Conservation (phyloP, 2,797 vertebrate species). For the Synanceia verrucosa region DNA sequence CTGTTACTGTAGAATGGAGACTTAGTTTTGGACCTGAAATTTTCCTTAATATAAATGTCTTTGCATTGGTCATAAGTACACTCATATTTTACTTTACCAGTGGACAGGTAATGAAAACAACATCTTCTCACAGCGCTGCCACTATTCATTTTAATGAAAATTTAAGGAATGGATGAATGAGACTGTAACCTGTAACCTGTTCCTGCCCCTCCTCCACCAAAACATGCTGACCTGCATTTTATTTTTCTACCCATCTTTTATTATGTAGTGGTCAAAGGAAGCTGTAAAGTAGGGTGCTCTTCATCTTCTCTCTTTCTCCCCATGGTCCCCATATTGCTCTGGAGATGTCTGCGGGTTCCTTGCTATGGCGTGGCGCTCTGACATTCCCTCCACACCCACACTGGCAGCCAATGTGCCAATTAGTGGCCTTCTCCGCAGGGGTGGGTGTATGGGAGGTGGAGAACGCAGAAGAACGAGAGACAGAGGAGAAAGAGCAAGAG, state of each 20-base stretch:
- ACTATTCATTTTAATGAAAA: not conserved
- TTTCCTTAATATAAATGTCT: constrained; percentile 48
- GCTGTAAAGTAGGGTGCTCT: constrained; percentile 61
- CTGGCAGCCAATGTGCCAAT: constrained; percentile 88
- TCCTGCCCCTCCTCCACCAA: constrained; percentile 4
- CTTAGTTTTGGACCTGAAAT: constrained; percentile 27
- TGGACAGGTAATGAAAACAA: constrained; percentile 1
- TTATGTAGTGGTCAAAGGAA: constrained; percentile 61
- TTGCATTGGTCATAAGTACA: constrained; percentile 28
- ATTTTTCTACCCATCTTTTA: constrained; percentile 45
- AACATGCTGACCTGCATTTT: constrained; percentile 25
- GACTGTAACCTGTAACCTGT: not conserved
- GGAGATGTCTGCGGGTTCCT: constrained; percentile 81
- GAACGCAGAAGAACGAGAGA: constrained; percentile 78
- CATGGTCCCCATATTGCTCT: constrained; percentile 70
- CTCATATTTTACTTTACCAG: not conserved
- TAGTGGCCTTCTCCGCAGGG: constrained; percentile 85
- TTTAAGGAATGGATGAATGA: not conserved
- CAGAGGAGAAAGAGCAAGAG: constrained; percentile 72
- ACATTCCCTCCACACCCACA: constrained; percentile 87
- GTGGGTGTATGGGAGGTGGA: constrained; percentile 79
- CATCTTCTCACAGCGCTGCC: not conserved
- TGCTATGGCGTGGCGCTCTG: constrained; percentile 82
- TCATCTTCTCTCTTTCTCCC: constrained; percentile 65
- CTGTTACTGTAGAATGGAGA: constrained; percentile 60